A percentile compares a stretch with the other conserved stretches of the same genome.
These are phyloP conservation scores for Sebastes hubbsi DNA, from an alignment of 2,797 vertebrate genomes.

Conservation along the genomic window DNA sequence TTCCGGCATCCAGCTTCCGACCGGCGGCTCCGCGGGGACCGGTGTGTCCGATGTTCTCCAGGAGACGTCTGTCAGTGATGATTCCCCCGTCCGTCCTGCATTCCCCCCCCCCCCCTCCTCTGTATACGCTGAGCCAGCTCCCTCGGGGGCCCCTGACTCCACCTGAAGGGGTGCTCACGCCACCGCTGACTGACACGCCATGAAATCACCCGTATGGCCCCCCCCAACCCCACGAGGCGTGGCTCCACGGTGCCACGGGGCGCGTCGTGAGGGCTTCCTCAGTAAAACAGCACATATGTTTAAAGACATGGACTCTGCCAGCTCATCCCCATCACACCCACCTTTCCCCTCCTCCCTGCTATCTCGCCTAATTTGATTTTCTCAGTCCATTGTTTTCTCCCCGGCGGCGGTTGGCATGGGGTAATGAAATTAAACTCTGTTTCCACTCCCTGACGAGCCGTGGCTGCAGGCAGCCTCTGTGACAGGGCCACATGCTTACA, in stretches of 20 bases:
- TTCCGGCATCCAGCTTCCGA: neutral
- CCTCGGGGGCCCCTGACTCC: neutral
- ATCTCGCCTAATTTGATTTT: conserved; percentile 72
- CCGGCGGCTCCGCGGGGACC: neutral
- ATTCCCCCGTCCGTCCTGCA: neutral
- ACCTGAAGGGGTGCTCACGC: conserved; percentile 11
- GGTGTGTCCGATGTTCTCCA: conserved; percentile 4
- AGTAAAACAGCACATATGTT: conserved; percentile 45
- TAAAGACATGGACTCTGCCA: conserved; percentile 21
- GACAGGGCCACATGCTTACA: conserved; percentile 46
- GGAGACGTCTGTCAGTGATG: conserved; percentile 27
- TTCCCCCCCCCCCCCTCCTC: neutral
- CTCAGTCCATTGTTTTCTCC: conserved; percentile 72
- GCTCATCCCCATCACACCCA: conserved; percentile 24
- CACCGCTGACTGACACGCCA: conserved; percentile 27
- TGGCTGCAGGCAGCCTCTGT: conserved; percentile 41
- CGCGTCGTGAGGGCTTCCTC: conserved; percentile 13
- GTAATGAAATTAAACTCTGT: conserved; percentile 74
- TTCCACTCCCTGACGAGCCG: conserved; percentile 32
- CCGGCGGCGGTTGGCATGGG: conserved; percentile 66
- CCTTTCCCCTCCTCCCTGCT: conserved; percentile 26
- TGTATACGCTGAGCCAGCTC: neutral
- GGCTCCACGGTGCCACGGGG: neutral
- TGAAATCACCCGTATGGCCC: conserved; percentile 42
- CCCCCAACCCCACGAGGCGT: neutral